These are phyloP conservation scores for Watsonalla cultraria DNA, from an alignment of 2,888 invertebrate species.

Conservation along the genomic window DNA sequence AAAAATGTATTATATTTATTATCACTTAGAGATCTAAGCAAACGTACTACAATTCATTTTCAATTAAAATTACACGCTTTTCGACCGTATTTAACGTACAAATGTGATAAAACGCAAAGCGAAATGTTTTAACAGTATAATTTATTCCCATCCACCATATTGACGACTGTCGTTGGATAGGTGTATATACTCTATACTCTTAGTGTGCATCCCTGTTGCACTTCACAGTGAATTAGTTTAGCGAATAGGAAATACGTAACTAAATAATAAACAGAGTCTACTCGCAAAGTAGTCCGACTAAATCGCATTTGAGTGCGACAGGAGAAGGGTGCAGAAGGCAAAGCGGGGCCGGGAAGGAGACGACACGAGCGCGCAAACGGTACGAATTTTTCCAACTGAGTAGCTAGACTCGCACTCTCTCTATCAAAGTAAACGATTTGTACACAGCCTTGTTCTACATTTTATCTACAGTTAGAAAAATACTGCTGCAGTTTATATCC, in stretches of 20 bases:
- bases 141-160: slow-evolving; percentile 6
- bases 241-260: slow-evolving; percentile 36
- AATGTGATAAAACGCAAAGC: slow-evolving; percentile 14
- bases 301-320: slow-evolving; percentile 53
- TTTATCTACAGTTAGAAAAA: slow-evolving; percentile 21
- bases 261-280: slow-evolving; percentile 40
- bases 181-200: too few species aligned
- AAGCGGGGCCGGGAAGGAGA: slow-evolving; percentile 26
- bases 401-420: slow-evolving; percentile 38
- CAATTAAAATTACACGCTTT: too few species aligned
- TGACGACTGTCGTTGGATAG: slow-evolving; percentile 5
- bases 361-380: slow-evolving; percentile 45
- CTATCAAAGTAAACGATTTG: slow-evolving; percentile 65
- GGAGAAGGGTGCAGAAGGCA: slow-evolving; percentile 14
- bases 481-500: not conserved
- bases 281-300: slow-evolving; percentile 49
- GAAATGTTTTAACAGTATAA: too few species aligned
- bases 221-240: slow-evolving; percentile 31
- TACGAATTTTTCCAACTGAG: slow-evolving; percentile 59
- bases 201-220: slow-evolving; percentile 18
- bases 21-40: slow-evolving; percentile 29
- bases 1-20: too few species aligned
- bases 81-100: too few species aligned
- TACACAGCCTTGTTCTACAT: slow-evolving; percentile 43
- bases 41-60: too few species aligned